A percentile compares a stretch with the other conserved stretches of the same genome.
Conservation (phyloP, 2,888 invertebrate species). For the Drosophila colorata region DNA sequence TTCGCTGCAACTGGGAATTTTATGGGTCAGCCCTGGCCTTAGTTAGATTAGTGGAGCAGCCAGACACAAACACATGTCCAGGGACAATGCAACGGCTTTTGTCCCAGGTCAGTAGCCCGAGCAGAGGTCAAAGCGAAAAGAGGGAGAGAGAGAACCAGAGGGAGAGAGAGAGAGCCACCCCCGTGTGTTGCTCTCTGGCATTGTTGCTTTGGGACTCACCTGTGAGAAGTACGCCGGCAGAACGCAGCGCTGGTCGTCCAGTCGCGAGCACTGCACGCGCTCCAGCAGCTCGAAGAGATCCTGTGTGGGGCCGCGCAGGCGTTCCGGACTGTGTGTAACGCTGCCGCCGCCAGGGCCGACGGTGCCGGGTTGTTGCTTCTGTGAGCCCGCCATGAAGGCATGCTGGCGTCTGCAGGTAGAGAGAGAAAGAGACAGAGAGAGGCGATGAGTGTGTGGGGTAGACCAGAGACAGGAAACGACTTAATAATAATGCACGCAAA, state of each 20-base stretch:
- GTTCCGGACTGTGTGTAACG: slow-evolving; percentile 85
- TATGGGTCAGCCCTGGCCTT: slow-evolving; percentile 52
- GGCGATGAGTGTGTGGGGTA: slow-evolving; percentile 4
- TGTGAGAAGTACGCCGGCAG: slow-evolving; percentile 96
- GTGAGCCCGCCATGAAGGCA: slow-evolving; percentile 84
- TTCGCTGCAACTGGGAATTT: slow-evolving; percentile 60
- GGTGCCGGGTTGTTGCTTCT: slow-evolving; percentile 70
- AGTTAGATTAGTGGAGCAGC: slow-evolving; percentile 59
- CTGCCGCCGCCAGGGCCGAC: slow-evolving; percentile 63
- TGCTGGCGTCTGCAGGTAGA: slow-evolving; percentile 89
- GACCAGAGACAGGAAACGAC: slow-evolving; percentile 45
- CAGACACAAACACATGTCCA: slow-evolving; percentile 48
- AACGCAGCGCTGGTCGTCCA: slow-evolving; percentile 99
- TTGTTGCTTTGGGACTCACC: too few relatives aligned
- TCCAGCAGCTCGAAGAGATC: slow-evolving; percentile 98
- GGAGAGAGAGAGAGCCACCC: too few relatives aligned
- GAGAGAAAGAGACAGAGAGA: slow-evolving; percentile 22
- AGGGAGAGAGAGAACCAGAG: too few relatives aligned
- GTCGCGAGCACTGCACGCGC: slow-evolving; percentile 95
- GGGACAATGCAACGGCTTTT: slow-evolving; percentile 45
- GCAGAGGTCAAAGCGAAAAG: neutral
- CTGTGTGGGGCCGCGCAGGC: slow-evolving; percentile 86
- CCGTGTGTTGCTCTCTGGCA: too few relatives aligned
- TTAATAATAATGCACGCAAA: slow-evolving; percentile 70
- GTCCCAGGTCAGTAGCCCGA: slow-evolving; percentile 49